Evolutionary conservation across 2,888 invertebrate genomes (phyloP).

Genomic region (Hypena proboscidalis): DNA sequence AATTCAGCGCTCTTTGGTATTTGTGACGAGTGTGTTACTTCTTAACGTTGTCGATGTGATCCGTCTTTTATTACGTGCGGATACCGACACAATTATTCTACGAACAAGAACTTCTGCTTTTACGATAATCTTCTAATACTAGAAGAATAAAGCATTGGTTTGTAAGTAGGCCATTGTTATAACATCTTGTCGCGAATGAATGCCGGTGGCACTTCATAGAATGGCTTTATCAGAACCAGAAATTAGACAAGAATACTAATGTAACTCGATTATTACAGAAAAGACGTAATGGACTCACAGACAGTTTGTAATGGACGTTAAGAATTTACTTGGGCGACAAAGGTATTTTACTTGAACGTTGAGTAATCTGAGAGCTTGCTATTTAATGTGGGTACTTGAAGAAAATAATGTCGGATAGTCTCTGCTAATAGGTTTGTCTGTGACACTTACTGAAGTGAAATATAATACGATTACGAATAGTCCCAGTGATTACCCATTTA

Average conservation of each 20-base stretch:
- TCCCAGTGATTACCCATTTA: too few relatives aligned
- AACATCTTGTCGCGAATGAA: slow-evolving; percentile 19
- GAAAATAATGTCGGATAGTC: too few relatives aligned
- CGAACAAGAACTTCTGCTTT: too few relatives aligned
- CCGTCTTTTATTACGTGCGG: too few relatives aligned
- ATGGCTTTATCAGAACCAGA: slow-evolving; percentile 41
- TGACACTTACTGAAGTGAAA: too few relatives aligned
- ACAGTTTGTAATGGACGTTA: slow-evolving; percentile 20
- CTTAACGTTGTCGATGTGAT: too few relatives aligned
- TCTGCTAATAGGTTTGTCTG: too few relatives aligned
- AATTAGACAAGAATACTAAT: slow-evolving; percentile 29
- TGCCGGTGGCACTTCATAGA: slow-evolving; percentile 28
- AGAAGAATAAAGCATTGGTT: slow-evolving; percentile 16
- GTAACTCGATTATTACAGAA: slow-evolving; percentile 38
- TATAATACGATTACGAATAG: too few relatives aligned
- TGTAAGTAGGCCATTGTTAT: slow-evolving; percentile 20
- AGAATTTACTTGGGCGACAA: slow-evolving; percentile 4
- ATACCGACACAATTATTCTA: too few relatives aligned
- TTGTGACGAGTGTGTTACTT: too few relatives aligned
- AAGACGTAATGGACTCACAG: slow-evolving; percentile 11
- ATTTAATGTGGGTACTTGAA: not conserved
- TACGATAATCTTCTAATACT: not conserved
- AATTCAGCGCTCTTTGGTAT: too few relatives aligned
- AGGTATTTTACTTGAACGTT: slow-evolving; percentile 2
- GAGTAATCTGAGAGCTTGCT: not conserved